Conservation (phyloP, 53 echinoderm and acorn worm genomes). For the Mesocentrotus franciscanus region DNA sequence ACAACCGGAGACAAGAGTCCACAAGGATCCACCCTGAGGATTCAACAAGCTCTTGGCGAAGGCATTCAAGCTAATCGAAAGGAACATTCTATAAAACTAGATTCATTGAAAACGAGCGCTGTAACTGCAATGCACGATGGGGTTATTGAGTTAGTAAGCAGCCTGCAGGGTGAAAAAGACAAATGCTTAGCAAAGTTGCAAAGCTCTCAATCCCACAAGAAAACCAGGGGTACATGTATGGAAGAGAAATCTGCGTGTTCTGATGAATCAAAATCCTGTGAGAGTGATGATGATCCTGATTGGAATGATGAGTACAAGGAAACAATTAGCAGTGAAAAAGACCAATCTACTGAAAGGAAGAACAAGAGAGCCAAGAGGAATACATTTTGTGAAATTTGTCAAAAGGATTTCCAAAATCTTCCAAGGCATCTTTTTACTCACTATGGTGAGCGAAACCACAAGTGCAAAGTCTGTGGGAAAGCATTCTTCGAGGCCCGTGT, state of each 20-base stretch:
- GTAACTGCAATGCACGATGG: slow-evolving; percentile 1
- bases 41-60: neutral
- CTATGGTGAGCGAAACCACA: neutral
- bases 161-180: neutral
- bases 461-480: slow-evolving; percentile 37
- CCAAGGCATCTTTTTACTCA: neutral
- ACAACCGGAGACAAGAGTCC: neutral
- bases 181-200: neutral
- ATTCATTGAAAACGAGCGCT: neutral
- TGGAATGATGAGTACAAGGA: neutral
- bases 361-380: neutral
- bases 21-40: neutral
- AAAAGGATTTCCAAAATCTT: slow-evolving; percentile 27
- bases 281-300: neutral
- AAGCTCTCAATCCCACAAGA: neutral
- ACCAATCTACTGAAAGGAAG: neutral
- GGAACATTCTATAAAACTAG: neutral
- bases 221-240: neutral
- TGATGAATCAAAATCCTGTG: neutral
- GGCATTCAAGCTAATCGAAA: neutral
- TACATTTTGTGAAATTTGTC: slow-evolving; percentile 37
- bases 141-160: neutral
- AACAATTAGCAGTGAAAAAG: neutral
- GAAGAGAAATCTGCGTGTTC: neutral
- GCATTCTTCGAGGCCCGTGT: slow-evolving; percentile 35